Evolutionary conservation across 35 echinoderm and acorn worm genomes (phyloP), one percentile per base, ranked within the genome.

Genomic region (Heliocidaris tuberculata): DNA sequence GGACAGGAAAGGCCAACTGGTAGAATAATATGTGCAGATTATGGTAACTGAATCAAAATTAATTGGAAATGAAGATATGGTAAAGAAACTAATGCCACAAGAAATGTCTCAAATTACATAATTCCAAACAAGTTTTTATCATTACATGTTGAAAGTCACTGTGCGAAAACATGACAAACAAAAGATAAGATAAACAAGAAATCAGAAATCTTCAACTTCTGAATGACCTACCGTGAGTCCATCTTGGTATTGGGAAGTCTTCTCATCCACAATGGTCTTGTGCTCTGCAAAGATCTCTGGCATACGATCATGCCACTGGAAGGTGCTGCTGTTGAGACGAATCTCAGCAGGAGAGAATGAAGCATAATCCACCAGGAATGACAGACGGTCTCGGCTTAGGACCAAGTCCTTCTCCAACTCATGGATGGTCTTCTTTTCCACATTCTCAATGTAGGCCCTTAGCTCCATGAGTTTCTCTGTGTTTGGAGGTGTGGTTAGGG

Each of bases 231-330:
- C 98, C 97, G 97, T 97, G 13, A 99, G 95, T 30, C 98, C 98
- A 30, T 99, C 97, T 49, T 99, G 96, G 93, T 99, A 99, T 56
- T 99, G 98, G 47, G 56, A 27, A 30, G 95, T 99, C 95, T 99
- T 99, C 91, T 99, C 98, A 49, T 95, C 93, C 32, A 97, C 94
- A 59, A 99, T 99, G 90, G 97, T 95, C 86, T 92, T 96, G 48
- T 99, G 97, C 88, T 99, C 98, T 17, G 61, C 50, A 88, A 99
- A 99, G 30, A 99, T 99, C 95, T 99, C 98, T 85, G 97, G 98
- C 97, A 99, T 97, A 16, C 98, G 96, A 88, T 96, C 98, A 92
- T 99, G 97, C 98, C 98, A 99, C 86, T 99, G 98, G 70, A 99
- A 99, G 32, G 98, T 96, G 86, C 98, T 99, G 95, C 97, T 99